Percentiles rank a stretch among this genome's conserved stretches.
Conservation (phyloP, 2,113 vertebrate genomes). For the Deroptyus accipitrinus region DNA sequence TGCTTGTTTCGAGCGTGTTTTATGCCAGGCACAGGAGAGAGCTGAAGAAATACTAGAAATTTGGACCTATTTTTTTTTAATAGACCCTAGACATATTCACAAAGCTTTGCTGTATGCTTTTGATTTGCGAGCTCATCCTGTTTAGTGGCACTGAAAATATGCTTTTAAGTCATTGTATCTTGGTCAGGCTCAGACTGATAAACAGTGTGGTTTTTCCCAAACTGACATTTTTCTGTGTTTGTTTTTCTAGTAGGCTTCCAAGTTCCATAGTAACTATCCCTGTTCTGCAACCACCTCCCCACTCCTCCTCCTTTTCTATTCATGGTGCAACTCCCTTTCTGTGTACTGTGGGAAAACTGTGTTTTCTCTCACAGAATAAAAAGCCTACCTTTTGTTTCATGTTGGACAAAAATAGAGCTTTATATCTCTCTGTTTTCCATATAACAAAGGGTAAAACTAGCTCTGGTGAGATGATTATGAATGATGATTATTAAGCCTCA, state of each 20-base stretch:
- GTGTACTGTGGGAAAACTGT: background rate
- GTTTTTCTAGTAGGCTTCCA: conserved; percentile 25
- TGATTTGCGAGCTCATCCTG: background rate
- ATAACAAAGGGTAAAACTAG: background rate
- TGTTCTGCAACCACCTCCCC: background rate
- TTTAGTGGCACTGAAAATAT: background rate
- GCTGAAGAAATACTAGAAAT: background rate
- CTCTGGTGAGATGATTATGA: background rate
- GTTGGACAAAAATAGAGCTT: background rate
- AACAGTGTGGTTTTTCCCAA: background rate
- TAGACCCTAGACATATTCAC: background rate
- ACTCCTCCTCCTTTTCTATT: conserved; percentile 16
- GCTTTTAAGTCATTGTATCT: conserved; percentile 17
- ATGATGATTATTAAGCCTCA: background rate
- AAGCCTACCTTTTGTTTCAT: background rate
- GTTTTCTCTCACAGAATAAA: background rate
- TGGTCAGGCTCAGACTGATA: conserved; percentile 3
- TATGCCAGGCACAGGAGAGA: background rate
- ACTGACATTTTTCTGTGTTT: conserved; percentile 14
- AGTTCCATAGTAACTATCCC: background rate
- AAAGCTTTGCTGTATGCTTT: background rate
- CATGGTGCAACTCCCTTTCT: background rate
- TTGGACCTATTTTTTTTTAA: background rate
- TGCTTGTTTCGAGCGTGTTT: background rate
- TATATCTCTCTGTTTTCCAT: background rate